Conservation (phyloP, 2,888 invertebrate genomes). For the Drosophila multiciliata region DNA sequence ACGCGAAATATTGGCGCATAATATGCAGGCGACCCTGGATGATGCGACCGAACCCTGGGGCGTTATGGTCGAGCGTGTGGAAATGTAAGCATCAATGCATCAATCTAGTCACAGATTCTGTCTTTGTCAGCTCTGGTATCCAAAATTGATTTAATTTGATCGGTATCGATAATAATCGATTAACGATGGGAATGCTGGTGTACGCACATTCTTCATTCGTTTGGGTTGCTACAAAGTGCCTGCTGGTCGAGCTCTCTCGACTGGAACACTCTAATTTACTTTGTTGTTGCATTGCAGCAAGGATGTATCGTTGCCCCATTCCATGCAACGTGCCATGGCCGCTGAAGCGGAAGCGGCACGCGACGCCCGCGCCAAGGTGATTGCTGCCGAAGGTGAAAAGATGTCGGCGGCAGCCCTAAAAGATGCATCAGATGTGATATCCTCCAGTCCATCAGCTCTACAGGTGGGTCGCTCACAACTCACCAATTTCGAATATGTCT, state of each 20-base stretch:
- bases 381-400: slow-evolving; percentile 94
- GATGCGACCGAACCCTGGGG: slow-evolving; percentile 95
- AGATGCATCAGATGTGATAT: slow-evolving; percentile 93
- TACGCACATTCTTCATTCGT: background rate
- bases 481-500: background rate
- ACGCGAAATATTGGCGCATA: slow-evolving; percentile 94
- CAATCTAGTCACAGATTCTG: background rate
- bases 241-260: background rate
- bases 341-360: slow-evolving; percentile 93
- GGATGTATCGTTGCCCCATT: slow-evolving; percentile 91
- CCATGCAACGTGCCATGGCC: slow-evolving; percentile 92
- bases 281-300: slow-evolving; percentile 86
- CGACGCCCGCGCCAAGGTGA: slow-evolving; percentile 87
- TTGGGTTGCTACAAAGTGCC: background rate
- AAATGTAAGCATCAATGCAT: slow-evolving; percentile 89
- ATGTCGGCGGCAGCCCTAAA: slow-evolving; percentile 92
- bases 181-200: background rate
- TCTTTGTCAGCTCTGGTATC: background rate
- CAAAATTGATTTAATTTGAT: background rate
- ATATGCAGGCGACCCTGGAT: slow-evolving; percentile 91
- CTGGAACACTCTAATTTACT: background rate
- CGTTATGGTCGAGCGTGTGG: slow-evolving; percentile 96
- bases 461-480: slow-evolving; percentile 48
- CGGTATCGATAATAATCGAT: background rate
- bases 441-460: slow-evolving; percentile 90